phyloP scores from a whole-genome alignment of 2,888 invertebrate genomes.

The Adelognathus sp. region DNA sequence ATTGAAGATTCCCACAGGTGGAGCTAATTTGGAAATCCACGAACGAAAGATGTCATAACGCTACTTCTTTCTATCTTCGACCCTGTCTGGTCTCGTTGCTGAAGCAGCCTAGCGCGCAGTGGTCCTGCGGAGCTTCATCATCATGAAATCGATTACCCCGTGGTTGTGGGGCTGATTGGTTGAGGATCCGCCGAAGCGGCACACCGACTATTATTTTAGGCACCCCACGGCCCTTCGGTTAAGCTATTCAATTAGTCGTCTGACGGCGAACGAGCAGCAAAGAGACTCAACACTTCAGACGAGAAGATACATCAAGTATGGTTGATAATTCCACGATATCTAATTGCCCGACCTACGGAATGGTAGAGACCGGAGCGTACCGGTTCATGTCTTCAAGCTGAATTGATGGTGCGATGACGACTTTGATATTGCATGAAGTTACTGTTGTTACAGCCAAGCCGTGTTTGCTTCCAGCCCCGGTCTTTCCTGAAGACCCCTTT shows the following conservation, averaged over 20 bases:
- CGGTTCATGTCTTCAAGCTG: too few species aligned
- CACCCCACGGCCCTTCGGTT: background rate
- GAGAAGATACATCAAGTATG: background rate
- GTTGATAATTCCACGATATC: background rate
- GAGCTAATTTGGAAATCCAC: background rate
- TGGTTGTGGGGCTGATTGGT: background rate
- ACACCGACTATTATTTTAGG: slow-evolving; percentile 18
- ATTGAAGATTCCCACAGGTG: background rate
- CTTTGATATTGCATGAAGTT: too few species aligned
- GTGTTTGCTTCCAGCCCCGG: too few species aligned
- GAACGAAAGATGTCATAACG: background rate
- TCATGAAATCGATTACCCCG: slow-evolving; percentile 1
- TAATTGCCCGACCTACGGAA: background rate
- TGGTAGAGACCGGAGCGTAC: too few species aligned
- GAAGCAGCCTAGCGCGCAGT: background rate
- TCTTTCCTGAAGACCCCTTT: too few species aligned
- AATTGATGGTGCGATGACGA: too few species aligned
- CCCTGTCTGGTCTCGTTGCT: background rate
- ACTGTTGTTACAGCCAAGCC: too few species aligned
- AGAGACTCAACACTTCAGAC: background rate
- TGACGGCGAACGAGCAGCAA: background rate
- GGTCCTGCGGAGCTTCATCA: background rate
- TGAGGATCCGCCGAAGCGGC: background rate
- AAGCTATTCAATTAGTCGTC: background rate
- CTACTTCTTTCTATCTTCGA: background rate